Base-by-base conservation (phyloP, 2,113 vertebrate species). In the Oreochromis niloticus region DNA sequence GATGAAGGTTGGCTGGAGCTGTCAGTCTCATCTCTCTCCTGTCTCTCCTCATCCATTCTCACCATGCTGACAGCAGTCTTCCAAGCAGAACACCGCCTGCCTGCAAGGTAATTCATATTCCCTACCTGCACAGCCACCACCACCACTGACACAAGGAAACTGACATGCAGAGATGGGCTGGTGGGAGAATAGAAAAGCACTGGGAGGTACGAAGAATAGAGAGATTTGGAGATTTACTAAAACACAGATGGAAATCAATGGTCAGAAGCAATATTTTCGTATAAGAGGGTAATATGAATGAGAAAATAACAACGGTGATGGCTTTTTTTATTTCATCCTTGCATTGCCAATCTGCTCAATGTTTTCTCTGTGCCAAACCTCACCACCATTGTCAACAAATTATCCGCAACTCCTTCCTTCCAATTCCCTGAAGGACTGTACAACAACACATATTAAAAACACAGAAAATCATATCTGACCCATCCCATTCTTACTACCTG, bases 91-190 rank as follows among this genome's bases (percentile, higher is more conserved):
- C 96, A 90, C 87, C 71, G 83, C 82, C 88, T 91, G 93, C 91
- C 93, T 95, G 95, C 91, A 95, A 95, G 92, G 90, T 96, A 95
- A 96, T 97, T 96, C 94, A 96, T 96, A 96, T 96, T 96, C 95
- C 93, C 94, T 88, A 90, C 94, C 94, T 90, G 88, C 93, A 89
- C 87, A 87, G 87, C 85, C 84, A 59, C 88, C 87, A 81, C 46
- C 73, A 59, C 81, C 73, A 78, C 54, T 9, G 8, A 82, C 90
- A 95, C 88, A 43, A 83, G 66, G 55, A 89, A 89, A 90, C 86
- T 82, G 84, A 85, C 83, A 63, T 61, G 85, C 78, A 85, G 50
- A 16, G 71, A 82, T 66, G 55, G 73, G 61, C 43, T 48, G 82
- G 55, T n/a, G 83, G 30, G 82, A 68, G 54, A 84, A 54, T 22